phyloP scores from a whole-genome alignment of 1,140 invertebrate species.

The Mylabris phalerata region DNA sequence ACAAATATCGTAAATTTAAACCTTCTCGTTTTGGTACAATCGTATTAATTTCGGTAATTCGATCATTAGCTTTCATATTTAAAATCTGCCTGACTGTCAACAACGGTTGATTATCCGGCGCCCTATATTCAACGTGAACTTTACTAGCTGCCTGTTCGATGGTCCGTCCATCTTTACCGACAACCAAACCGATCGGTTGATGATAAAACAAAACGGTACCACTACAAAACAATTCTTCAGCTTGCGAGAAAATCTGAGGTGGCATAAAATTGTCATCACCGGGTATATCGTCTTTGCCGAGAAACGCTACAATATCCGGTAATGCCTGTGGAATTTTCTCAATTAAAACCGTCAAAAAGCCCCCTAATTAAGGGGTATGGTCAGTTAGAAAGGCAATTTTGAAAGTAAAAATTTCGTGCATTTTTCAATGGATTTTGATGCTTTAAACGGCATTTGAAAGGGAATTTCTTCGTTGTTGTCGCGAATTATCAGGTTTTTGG shows the following conservation, averaged over 20 bases:
- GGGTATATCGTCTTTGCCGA: constrained; percentile 67
- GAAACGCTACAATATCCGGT: constrained; percentile 61
- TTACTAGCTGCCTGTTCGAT: constrained; percentile 57
- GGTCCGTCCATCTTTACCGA: constrained; percentile 52
- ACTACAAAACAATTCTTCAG: constrained; percentile 49
- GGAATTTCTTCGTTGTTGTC: too few species aligned
- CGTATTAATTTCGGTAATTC: constrained; percentile 23
- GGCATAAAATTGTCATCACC: constrained; percentile 57
- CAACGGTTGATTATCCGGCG: constrained; percentile 45
- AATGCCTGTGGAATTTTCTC: background rate
- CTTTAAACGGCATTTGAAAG: too few species aligned
- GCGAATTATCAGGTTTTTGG: too few species aligned
- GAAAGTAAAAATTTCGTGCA: too few species aligned
- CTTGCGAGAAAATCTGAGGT: constrained; percentile 29
- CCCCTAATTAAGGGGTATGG: too few species aligned
- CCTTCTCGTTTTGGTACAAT: constrained; percentile 27
- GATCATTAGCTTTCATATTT: constrained; percentile 11
- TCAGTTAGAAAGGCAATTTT: too few species aligned
- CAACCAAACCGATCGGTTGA: constrained; percentile 66
- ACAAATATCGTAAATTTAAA: background rate
- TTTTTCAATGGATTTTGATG: too few species aligned
- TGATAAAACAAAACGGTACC: constrained; percentile 55
- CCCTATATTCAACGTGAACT: constrained; percentile 60
- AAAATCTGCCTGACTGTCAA: constrained; percentile 54
- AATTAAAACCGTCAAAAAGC: background rate